phyloP scores from a whole-genome alignment of 2,888 invertebrate species.

The Syrista parreyssii region DNA sequence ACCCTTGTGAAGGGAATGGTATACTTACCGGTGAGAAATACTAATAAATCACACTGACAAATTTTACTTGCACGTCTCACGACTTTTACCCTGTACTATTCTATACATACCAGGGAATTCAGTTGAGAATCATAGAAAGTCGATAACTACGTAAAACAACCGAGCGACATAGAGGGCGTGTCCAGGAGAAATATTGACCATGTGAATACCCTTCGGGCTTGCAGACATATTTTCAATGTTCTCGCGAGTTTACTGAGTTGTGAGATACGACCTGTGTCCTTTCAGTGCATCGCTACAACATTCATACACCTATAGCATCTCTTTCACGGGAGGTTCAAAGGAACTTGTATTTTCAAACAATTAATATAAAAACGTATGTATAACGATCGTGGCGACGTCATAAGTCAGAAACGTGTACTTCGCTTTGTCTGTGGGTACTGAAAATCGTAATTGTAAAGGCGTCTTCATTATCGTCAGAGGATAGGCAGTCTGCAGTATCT shows the following conservation, averaged over 20 bases:
- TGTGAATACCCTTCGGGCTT: not conserved
- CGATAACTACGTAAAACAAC: not conserved
- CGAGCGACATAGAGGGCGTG: not conserved
- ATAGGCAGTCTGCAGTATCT: not conserved
- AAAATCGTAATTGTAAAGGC: too few relatives aligned
- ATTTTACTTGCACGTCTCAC: not conserved
- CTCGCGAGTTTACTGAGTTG: not conserved
- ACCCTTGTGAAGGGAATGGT: not conserved
- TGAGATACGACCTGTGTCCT: not conserved
- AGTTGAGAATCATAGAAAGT: not conserved
- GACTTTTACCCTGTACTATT: not conserved
- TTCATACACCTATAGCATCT: not conserved
- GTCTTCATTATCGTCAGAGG: not conserved
- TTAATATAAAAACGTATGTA: not conserved
- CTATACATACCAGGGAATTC: not conserved
- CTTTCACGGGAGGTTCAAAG: not conserved
- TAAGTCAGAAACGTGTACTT: too few relatives aligned
- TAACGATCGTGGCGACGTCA: not conserved
- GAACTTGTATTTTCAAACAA: not conserved
- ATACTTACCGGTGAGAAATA: not conserved
- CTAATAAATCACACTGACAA: not conserved
- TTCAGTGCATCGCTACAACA: not conserved
- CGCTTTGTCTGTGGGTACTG: too few relatives aligned
- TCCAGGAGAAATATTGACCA: not conserved
- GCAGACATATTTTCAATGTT: not conserved